Conservation (phyloP, 2,113 vertebrate genomes). For the Rhizomys pruinosus region DNA sequence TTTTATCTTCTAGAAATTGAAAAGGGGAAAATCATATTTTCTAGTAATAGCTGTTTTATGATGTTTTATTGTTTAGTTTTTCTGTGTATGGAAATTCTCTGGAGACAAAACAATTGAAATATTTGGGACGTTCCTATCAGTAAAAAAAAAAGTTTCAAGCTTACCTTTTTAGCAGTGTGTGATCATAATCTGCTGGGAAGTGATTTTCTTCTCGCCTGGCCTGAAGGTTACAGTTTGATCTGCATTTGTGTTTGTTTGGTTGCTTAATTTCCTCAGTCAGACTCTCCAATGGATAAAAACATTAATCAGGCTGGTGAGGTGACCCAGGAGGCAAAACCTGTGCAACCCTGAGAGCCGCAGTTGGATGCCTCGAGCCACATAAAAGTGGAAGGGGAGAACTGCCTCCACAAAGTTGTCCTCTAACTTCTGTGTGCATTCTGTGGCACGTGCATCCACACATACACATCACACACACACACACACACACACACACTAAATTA, state of each 20-base stretch:
- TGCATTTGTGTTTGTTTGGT: slow-evolving; percentile 42
- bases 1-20: slow-evolving; percentile 61
- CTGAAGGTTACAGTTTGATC: slow-evolving; percentile 31
- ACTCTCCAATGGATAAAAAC: slow-evolving; percentile 1
- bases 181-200: background rate
- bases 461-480: too few relatives aligned
- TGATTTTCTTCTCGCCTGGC: background rate
- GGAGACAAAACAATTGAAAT: slow-evolving; percentile 46
- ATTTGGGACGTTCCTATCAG: background rate
- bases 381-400: background rate
- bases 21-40: slow-evolving; percentile 65
- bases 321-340: too few relatives aligned
- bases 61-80: slow-evolving; percentile 63
- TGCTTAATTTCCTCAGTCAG: background rate
- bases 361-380: background rate
- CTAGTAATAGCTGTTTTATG: slow-evolving; percentile 13
- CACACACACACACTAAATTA: background rate
- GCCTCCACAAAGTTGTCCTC: background rate
- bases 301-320: background rate
- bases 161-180: background rate
- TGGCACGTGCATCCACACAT: background rate
- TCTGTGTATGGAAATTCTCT: slow-evolving; percentile 47
- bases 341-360: background rate
- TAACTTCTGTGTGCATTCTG: background rate
- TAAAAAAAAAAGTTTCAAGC: slow-evolving; percentile 23